These are phyloP conservation scores for Bombyx huttoni DNA, from an alignment of 2,888 invertebrate species.

Conservation along the genomic window DNA sequence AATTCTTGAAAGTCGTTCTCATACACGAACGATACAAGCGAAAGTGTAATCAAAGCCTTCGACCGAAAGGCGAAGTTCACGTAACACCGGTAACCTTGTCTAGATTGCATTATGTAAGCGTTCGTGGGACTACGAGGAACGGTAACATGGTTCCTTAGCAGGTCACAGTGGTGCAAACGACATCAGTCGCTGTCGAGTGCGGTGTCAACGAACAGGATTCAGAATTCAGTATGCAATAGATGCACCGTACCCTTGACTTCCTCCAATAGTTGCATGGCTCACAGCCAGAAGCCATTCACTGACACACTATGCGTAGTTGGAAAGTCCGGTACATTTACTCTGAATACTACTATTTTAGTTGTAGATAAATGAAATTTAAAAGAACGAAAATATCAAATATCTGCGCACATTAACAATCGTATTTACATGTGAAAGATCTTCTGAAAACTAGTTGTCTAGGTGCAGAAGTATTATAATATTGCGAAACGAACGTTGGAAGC, in stretches of 20 bases:
- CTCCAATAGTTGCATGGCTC: constrained; percentile 43
- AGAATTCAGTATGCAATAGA: constrained; percentile 57
- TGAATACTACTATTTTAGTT: not conserved
- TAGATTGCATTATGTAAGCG: constrained; percentile 60
- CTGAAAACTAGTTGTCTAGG: constrained; percentile 5
- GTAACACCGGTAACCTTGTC: constrained; percentile 38
- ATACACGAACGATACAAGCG: constrained; percentile 33
- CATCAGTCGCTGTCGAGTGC: constrained; percentile 65
- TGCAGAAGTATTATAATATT: constrained; percentile 4
- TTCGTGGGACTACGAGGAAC: constrained; percentile 54
- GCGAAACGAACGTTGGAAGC: constrained; percentile 4
- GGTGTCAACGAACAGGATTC: constrained; percentile 65
- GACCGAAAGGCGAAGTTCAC: constrained; percentile 40
- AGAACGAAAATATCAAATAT: not conserved
- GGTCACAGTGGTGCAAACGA: constrained; percentile 63
- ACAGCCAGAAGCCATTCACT: constrained; percentile 55
- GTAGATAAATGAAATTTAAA: not conserved
- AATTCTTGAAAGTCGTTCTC: constrained; percentile 27
- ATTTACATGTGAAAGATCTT: not conserved
- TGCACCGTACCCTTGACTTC: constrained; percentile 55
- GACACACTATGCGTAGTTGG: constrained; percentile 39
- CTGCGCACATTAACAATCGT: not conserved
- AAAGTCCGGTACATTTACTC: constrained; percentile 26
- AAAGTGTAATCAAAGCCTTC: constrained; percentile 46
- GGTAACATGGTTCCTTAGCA: constrained; percentile 63